Evolutionary conservation across 2,113 vertebrate species (phyloP).

Genomic region (Salvelinus fontinalis): DNA sequence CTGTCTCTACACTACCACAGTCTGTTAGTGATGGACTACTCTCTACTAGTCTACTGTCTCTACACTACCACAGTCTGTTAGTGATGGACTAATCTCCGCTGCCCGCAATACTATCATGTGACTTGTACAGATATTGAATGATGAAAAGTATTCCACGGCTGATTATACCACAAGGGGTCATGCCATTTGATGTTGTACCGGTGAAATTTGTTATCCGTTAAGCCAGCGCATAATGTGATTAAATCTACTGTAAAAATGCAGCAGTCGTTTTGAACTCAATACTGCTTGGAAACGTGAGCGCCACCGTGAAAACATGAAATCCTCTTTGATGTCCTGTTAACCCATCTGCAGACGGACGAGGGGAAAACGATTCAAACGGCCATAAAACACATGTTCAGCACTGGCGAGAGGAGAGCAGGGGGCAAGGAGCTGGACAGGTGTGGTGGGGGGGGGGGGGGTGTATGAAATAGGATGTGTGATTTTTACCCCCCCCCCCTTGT

Average conservation of each 20-base stretch:
- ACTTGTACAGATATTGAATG: slow-evolving; percentile 55
- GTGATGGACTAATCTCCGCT: slow-evolving; percentile 9
- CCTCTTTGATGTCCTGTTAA: slow-evolving; percentile 97
- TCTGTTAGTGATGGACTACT: no score
- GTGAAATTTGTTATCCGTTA: slow-evolving; percentile 92
- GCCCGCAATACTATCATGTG: slow-evolving; percentile 43
- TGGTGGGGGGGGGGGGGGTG: slow-evolving; percentile 40
- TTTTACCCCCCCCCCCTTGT: slow-evolving; percentile 55
- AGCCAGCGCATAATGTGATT: slow-evolving; percentile 95
- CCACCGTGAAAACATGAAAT: slow-evolving; percentile 88
- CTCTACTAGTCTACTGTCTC: background rate
- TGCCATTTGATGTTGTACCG: slow-evolving; percentile 81
- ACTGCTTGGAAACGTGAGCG: slow-evolving; percentile 86
- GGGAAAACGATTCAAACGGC: slow-evolving; percentile 38
- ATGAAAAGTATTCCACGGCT: slow-evolving; percentile 68
- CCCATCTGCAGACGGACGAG: slow-evolving; percentile 75
- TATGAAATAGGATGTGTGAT: slow-evolving; percentile 63
- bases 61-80: background rate
- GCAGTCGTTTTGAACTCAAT: slow-evolving; percentile 91
- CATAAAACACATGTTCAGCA: slow-evolving; percentile 76
- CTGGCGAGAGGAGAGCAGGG: slow-evolving; percentile 26
- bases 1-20: no score
- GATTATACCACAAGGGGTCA: slow-evolving; percentile 65
- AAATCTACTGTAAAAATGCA: slow-evolving; percentile 97
- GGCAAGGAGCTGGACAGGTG: no score